Evolutionary conservation across 2,888 invertebrate genomes (phyloP), one percentile per base, ranked within the genome.

Genomic region (Dynastes grantii): DNA sequence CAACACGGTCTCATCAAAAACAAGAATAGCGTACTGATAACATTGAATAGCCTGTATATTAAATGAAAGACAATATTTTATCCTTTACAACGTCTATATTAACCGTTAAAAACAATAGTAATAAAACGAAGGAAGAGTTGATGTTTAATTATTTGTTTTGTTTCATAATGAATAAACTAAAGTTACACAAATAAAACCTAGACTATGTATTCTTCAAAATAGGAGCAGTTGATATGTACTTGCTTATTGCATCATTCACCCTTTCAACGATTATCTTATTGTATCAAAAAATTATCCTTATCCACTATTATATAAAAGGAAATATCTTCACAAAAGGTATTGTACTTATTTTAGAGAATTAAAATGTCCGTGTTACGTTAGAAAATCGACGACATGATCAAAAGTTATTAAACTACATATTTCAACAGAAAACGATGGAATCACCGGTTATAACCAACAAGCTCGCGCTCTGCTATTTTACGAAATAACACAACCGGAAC

Each of bases 401-500:
- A 58, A 45, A 58, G 16, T 53, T 53, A 53, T 11, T 53, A 3
- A 58, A 58, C 11, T 32, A 27, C 63, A 29, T 8, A 63, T 29
- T 29, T 63, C 32, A 63, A 63, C 27, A 29, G 9, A 11, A 22
- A 58, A 22, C 32, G 0, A 37, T 37, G 8, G 8, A 58, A 22
- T 58, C 5, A 63, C 32, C 11, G 13, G 27, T 63, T 32, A 63
- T 32, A 32, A 63, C 11, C 2, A 63, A 11, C 11, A 68, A 51
- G 16, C 1, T 9, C 68, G 22, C 27, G 22, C 22, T 22, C 27
- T 37, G 32, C 3, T 9, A 29, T 68, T 45, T 84, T 87, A 88
- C 49, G 87, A 86, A 81, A 88, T 78, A 71, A 85, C 83, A 83
- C 88, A 88, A 77, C 86, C 85, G 64, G 85, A 86, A 81, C 85